Conservation (phyloP, 2,888 invertebrate species). For the Torymus tubicola region DNA sequence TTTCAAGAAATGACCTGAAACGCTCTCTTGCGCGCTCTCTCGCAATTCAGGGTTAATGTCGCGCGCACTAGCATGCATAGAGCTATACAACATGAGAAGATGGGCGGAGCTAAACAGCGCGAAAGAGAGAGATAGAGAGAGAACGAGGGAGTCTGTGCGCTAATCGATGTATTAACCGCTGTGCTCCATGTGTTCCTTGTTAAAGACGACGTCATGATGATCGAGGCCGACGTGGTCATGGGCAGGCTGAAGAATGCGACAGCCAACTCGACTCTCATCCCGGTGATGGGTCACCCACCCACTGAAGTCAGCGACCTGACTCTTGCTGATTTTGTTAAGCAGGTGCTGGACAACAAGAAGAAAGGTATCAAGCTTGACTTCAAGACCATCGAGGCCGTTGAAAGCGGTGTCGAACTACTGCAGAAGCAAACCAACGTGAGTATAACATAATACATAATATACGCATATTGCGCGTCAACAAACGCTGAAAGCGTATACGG, state of each 20-base stretch:
- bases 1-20: constrained; percentile 37
- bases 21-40: not conserved
- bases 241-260: constrained; percentile 79
- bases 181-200: not conserved
- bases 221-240: constrained; percentile 90
- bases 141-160: not conserved
- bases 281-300: constrained; percentile 94
- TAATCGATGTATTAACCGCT: constrained; percentile 27
- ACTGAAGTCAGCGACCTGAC: constrained; percentile 84
- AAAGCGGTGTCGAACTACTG: constrained; percentile 78
- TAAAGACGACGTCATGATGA: constrained; percentile 81
- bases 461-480: not conserved
- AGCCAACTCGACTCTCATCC: constrained; percentile 70
- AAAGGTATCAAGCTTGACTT: constrained; percentile 94
- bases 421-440: constrained; percentile 74
- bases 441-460: constrained; percentile 13
- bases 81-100: no score
- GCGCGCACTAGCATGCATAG: not conserved
- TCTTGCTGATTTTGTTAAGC: constrained; percentile 83
- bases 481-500: no score
- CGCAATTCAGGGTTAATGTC: constrained; percentile 48
- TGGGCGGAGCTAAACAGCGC: no score
- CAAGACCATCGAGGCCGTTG: constrained; percentile 86
- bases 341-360: constrained; percentile 78
- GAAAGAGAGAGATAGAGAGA: not conserved